phyloP scores from a whole-genome alignment of 2,888 invertebrate species.

The Dolichomitus sp. region DNA sequence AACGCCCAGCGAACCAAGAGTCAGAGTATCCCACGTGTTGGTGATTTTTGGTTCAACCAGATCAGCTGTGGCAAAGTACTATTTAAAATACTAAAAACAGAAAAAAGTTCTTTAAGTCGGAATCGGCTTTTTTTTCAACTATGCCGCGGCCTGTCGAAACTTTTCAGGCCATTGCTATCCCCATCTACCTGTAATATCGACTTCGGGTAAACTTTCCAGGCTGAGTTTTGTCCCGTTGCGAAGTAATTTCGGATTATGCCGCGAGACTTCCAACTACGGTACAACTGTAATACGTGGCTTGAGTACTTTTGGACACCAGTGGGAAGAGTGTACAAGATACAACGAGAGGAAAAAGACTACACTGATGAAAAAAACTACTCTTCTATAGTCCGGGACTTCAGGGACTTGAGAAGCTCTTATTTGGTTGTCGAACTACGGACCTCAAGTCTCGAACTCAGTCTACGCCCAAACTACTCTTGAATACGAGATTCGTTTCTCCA shows the following conservation, averaged over 20 bases:
- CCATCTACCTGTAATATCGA: conserved; percentile 33
- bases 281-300: conserved; percentile 52
- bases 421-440: conserved; percentile 62
- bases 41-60: background rate
- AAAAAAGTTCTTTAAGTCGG: background rate
- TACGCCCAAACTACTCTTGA: conserved; percentile 42
- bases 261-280: conserved; percentile 32
- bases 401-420: conserved; percentile 62
- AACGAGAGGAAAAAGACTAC: conserved; percentile 59
- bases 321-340: conserved; percentile 49
- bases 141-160: conserved; percentile 27
- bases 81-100: background rate
- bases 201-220: conserved; percentile 36
- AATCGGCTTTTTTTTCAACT: background rate
- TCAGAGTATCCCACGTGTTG: background rate
- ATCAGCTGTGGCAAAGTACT: background rate
- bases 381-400: conserved; percentile 51
- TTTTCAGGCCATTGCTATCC: background rate
- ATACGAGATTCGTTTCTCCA: background rate
- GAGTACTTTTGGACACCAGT: conserved; percentile 53
- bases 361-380: conserved; percentile 11
- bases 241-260: conserved; percentile 63
- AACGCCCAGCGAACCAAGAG: too few species aligned
- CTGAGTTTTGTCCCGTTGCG: conserved; percentile 42
- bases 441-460: conserved; percentile 53